Base-by-base conservation (phyloP, 2,113 vertebrate genomes). In the Larimichthys crocea region DNA sequence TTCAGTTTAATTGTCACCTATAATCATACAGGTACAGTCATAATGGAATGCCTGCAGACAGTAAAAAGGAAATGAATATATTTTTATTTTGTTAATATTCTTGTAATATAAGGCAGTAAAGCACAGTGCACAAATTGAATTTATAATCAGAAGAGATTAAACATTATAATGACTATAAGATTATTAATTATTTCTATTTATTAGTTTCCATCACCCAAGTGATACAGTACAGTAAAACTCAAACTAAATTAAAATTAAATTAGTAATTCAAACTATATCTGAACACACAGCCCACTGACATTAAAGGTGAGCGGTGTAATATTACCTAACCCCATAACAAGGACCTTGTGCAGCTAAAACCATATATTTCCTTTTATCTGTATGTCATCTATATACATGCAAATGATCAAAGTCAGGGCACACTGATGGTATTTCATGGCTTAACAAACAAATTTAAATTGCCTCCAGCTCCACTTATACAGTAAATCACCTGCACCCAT, bases 361-460 rank as follows among this genome's bases (percentile, higher is more conserved):
- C 57, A 35, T 61, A 52, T 65, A 29, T 24, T 42, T 61, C 16
- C 44, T 76, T 64, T 85, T 74, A 61, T 73, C 69, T 74, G 82
- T 72, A 86, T 86, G 65, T 69, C 67, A 73, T 85, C 79, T 63
- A 83, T 82, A 74, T 73, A 76, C 77, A 88, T 86, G 77, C 75
- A 90, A 87, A 92, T 86, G 78, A 71, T 82, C 70, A 86, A 79
- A 85, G 85, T 79, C 61, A 56, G 55, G 59, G 35, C 57, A 55
- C 5, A 14, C 50, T 74, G 80, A 84, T 71, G 79, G 71, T 81
- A 80, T 87, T 87, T 74, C 73, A 80, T 44, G 61, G 60, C 73
- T 80, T 85, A 86, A 86, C 78, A 86, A 87, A 87, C 80, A 87
- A 69, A 82, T 74, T 61, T 66, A 72, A 79, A 64, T 61, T 76